Base-by-base conservation (phyloP, 2,888 invertebrate genomes). In the Caenorhabditis panamensis region DNA sequence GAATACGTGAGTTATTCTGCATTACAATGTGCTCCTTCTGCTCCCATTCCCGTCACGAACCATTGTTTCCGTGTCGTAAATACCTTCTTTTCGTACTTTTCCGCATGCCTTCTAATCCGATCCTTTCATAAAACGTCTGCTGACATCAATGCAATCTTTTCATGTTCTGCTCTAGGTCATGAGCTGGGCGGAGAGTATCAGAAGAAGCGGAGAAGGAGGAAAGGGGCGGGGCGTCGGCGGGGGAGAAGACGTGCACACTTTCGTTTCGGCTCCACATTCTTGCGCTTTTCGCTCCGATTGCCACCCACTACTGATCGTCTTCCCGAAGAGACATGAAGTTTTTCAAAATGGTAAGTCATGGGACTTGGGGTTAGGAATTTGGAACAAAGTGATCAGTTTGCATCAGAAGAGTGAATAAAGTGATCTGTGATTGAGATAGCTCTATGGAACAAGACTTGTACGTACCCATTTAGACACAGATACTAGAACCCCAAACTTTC, bases 271-370 rank as follows among this genome's bases (percentile, higher is more conserved):
- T 41, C 47, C 47, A 54, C 58, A 49, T 31, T 49, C 56, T 16
- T n/a, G n/a, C 26, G 20, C 22, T 51, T 41, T 28, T 28, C 53
- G 28, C 66, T 54, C 41, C 28, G 37, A 44, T 28, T 28, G 20
- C 37, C 44, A 63, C 20, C 47, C 18, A 47, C 47, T 47, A 18
- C 18, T 20, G 18, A 47, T 41, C 41, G 6, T 41, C n/a, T 47
- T 31, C 31, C 31, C 36, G 36, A 36, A 5, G 20, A 20, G n/a
- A 53, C 24, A 71, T 71, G 69, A 47, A 69, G 22, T 71, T 41
- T 53, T 36, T 54, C 54, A 62, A 71, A 9, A 26, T 62, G 69
- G 69, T 71, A 22, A 71, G 69, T 69, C 26, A 36, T 18, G n/a
- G 13, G 31, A 3, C 5, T 41, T 5, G 13, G 13, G 4, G 31